Conservation (phyloP, 2,797 vertebrate species). For the Oreochromis grahami region DNA sequence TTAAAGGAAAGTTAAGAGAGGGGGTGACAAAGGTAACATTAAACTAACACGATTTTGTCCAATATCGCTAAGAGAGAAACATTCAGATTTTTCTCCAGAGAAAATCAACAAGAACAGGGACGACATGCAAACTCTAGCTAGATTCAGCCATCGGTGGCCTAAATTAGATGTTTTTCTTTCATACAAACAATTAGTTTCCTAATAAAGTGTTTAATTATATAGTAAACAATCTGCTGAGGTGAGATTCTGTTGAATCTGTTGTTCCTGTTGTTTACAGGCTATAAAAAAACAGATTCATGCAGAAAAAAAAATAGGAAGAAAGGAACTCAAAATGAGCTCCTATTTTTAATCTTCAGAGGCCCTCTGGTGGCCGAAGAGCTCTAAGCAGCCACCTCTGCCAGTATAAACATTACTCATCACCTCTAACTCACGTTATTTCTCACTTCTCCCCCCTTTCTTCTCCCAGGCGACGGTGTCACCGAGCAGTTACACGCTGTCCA, state of each 20-base stretch:
- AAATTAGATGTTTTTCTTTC: neutral
- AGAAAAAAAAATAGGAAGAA: neutral
- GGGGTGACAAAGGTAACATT: neutral
- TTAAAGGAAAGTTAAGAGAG: neutral
- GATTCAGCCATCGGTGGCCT: neutral
- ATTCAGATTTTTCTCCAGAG: neutral
- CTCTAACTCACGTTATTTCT: neutral
- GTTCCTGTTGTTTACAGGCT: neutral
- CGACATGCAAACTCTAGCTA: neutral
- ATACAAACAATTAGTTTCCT: neutral
- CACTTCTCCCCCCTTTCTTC: neutral
- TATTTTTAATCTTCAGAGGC: neutral
- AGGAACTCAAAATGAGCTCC: neutral
- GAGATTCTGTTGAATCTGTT: neutral
- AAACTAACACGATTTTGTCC: neutral
- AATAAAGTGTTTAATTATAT: neutral
- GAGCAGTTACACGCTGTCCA: slow-evolving; percentile 79
- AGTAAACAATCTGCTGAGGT: neutral
- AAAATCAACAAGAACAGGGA: neutral
- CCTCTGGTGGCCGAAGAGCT: neutral
- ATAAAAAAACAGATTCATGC: neutral
- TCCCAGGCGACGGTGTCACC: slow-evolving; percentile 84
- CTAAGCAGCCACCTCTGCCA: neutral
- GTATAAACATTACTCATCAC: neutral
- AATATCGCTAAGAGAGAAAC: neutral